phyloP scores from a whole-genome alignment of 2,888 invertebrate genomes.

The Zhuqinia jingwanae region DNA sequence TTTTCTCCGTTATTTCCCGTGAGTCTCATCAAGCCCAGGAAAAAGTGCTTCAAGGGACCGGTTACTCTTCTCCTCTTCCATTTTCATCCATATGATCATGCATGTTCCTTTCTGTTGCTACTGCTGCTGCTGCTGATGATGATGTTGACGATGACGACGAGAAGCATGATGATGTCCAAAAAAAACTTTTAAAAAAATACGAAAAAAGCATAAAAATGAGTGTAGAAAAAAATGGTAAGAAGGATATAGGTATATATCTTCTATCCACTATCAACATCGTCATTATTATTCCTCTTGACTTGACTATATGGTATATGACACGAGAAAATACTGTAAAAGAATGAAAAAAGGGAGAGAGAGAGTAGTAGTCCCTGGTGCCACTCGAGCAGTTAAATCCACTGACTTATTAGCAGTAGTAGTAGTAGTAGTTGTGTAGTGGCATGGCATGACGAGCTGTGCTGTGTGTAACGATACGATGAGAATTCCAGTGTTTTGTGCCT shows the following conservation, averaged over 20 bases:
- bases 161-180: conserved; percentile 20
- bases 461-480: too few relatives aligned
- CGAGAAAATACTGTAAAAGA: neutral
- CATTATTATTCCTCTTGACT: conserved; percentile 16
- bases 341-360: neutral
- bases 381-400: conserved; percentile 56
- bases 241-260: neutral
- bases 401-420: conserved; percentile 57
- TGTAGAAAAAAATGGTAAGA: neutral
- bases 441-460: too few relatives aligned
- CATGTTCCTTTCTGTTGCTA: too few relatives aligned
- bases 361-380: conserved; percentile 29
- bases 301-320: neutral
- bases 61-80: conserved; percentile 58
- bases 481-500: neutral
- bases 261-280: conserved; percentile 18
- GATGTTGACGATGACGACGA: neutral
- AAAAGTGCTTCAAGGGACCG: conserved; percentile 77
- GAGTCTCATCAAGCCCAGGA: conserved; percentile 76
- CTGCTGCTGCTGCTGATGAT: too few relatives aligned
- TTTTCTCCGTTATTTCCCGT: conserved; percentile 76
- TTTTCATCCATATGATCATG: conserved; percentile 23
- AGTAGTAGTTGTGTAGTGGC: too few relatives aligned
- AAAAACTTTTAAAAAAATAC: neutral
- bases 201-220: neutral